Conservation (phyloP, 2,888 invertebrate species). For the Parnassius glacialis region DNA sequence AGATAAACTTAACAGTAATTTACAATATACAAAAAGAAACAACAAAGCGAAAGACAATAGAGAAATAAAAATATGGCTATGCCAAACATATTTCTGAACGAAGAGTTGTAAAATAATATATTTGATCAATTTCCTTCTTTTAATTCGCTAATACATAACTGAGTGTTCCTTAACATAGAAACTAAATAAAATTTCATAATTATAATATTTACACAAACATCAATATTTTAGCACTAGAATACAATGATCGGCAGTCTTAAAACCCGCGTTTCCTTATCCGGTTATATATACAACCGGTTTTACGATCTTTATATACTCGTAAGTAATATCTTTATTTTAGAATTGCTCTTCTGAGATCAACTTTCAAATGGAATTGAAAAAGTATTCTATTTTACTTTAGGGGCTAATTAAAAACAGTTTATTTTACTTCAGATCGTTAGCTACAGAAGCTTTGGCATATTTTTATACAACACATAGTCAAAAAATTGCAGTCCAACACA, state of each 20-base stretch:
- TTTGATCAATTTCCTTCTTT: conserved; percentile 22
- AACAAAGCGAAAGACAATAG: conserved; percentile 51
- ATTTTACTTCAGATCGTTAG: conserved; percentile 14
- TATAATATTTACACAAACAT: conserved; percentile 51
- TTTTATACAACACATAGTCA: conserved; percentile 5
- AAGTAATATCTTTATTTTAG: conserved; percentile 35
- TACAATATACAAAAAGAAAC: conserved; percentile 67
- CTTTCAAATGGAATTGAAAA: conserved; percentile 30
- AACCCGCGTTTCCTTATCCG: conserved; percentile 37
- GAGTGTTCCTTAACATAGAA: conserved; percentile 16
- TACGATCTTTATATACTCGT: conserved; percentile 17
- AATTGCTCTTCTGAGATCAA: conserved; percentile 68
- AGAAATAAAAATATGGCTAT: conserved; percentile 39
- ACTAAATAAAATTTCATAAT: conserved; percentile 39
- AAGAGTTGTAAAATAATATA: conserved; percentile 28
- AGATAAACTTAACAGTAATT: conserved; percentile 74
- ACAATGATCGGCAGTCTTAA: conserved; percentile 47
- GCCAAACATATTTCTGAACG: conserved; percentile 40
- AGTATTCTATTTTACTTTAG: conserved; percentile 41
- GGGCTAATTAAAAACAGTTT: conserved; percentile 8
- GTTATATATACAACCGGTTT: conserved; percentile 25
- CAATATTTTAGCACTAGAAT: conserved; percentile 39
- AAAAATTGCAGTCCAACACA: not conserved
- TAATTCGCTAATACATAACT: conserved; percentile 16
- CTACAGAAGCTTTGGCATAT: conserved; percentile 24